Evolutionary conservation across 2,888 invertebrate genomes (phyloP).

Genomic region (Melanostoma scalare): DNA sequence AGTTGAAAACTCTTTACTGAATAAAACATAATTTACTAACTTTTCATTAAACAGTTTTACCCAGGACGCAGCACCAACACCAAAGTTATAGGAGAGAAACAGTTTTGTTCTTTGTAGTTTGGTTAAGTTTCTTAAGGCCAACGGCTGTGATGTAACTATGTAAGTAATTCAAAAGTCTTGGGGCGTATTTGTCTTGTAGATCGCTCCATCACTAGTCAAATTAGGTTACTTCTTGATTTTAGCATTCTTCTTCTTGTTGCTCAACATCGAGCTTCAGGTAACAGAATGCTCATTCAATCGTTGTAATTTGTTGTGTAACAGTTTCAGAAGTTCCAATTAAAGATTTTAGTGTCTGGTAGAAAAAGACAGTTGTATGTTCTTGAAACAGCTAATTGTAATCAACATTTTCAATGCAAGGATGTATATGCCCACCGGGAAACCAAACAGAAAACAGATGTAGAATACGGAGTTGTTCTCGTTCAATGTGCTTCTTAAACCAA

Average conservation of each 20-base stretch:
- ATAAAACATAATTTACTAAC: conserved; percentile 51
- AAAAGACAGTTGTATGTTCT: no score
- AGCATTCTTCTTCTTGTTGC: conserved; percentile 6
- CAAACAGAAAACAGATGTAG: no score
- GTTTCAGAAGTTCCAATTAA: no score
- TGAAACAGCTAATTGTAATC: no score
- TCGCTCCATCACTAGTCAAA: background rate
- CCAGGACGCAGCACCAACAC: conserved; percentile 11
- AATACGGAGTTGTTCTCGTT: no score
- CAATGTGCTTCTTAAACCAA: no score
- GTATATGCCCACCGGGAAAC: no score
- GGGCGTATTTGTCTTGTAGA: conserved; percentile 15
- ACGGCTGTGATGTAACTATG: background rate
- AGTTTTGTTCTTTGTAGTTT: no score
- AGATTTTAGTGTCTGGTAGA: no score
- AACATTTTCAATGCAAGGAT: no score
- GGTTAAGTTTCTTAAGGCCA: background rate
- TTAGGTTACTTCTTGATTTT: conserved; percentile 9
- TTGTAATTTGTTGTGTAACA: no score
- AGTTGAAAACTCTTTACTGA: conserved; percentile 51
- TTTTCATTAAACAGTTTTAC: conserved; percentile 54
- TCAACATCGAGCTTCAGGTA: background rate
- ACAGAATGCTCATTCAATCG: no score
- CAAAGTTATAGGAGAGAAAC: background rate
- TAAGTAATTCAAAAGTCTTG: conserved; percentile 25